A percentile compares a stretch with the other conserved stretches of the same genome.
Conservation (phyloP, 2,888 invertebrate species). For the Thumatha senex region DNA sequence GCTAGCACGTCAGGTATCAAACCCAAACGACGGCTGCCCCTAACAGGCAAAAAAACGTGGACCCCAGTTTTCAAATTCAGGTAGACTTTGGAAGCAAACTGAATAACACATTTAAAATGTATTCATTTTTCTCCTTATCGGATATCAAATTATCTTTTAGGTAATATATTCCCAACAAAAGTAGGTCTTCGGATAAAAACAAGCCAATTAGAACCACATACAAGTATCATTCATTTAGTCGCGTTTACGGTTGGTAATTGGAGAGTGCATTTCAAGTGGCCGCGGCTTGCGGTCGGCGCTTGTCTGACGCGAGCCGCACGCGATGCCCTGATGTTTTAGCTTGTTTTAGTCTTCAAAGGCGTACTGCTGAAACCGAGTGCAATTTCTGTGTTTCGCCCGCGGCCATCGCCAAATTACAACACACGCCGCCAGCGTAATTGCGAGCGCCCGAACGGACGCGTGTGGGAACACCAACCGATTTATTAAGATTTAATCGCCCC, state of each 20-base stretch:
- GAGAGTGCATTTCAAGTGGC: slow-evolving; percentile 66
- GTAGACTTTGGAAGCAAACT: too few species aligned
- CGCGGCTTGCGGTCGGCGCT: slow-evolving; percentile 54
- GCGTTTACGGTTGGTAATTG: slow-evolving; percentile 79
- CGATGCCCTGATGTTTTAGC: slow-evolving; percentile 48
- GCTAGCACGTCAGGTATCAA: too few species aligned
- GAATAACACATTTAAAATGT: too few species aligned
- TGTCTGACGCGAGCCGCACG: slow-evolving; percentile 58
- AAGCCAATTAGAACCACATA: slow-evolving; percentile 26
- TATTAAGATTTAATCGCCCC: slow-evolving; percentile 79
- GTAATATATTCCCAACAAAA: slow-evolving; percentile 19
- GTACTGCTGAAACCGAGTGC: slow-evolving; percentile 60
- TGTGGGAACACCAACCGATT: slow-evolving; percentile 75
- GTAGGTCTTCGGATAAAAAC: slow-evolving; percentile 28
- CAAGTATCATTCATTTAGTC: slow-evolving; percentile 61
- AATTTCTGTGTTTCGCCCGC: slow-evolving; percentile 70
- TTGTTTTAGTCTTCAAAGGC: slow-evolving; percentile 43
- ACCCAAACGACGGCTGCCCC: too few species aligned
- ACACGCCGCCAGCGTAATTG: slow-evolving; percentile 72
- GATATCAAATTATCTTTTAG: slow-evolving; percentile 3
- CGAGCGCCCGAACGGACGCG: slow-evolving; percentile 56
- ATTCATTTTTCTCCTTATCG: neutral
- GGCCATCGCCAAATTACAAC: slow-evolving; percentile 73
- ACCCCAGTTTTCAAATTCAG: too few species aligned
- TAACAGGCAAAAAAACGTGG: too few species aligned